These are phyloP conservation scores for Noctua comes DNA, from an alignment of 2,888 invertebrate species.

Conservation along the genomic window DNA sequence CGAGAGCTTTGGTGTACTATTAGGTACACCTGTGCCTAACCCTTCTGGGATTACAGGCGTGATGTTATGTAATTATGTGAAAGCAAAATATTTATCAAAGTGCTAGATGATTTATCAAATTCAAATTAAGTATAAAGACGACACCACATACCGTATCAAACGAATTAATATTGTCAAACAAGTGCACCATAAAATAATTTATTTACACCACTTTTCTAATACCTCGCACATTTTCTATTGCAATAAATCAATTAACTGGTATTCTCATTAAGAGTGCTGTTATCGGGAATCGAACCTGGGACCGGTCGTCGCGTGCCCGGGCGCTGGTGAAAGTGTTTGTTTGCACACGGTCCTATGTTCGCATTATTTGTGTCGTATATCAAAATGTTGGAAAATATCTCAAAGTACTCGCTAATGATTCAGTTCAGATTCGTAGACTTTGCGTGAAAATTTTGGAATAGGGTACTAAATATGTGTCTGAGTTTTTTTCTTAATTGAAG, in stretches of 20 bases:
- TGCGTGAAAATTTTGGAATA: neutral
- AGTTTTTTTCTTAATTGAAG: neutral
- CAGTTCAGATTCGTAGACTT: conserved; percentile 7
- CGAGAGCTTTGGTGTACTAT: too few species aligned
- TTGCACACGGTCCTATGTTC: conserved; percentile 72
- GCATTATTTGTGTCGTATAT: conserved; percentile 61
- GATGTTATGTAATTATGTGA: too few species aligned
- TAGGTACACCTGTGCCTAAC: too few species aligned
- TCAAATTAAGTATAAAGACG: neutral
- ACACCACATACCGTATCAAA: conserved; percentile 5
- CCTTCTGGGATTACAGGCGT: too few species aligned
- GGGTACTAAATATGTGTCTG: neutral
- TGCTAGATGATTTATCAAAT: neutral
- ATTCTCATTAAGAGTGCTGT: conserved; percentile 86
- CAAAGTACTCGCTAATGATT: conserved; percentile 29
- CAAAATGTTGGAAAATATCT: conserved; percentile 61
- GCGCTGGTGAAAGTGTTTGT: conserved; percentile 85
- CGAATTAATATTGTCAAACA: conserved; percentile 39
- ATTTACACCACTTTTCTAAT: conserved; percentile 57
- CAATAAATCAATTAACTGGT: conserved; percentile 86
- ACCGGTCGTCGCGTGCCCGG: conserved; percentile 84
- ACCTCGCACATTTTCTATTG: conserved; percentile 64
- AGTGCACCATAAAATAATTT: conserved; percentile 40
- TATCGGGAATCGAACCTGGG: conserved; percentile 87
- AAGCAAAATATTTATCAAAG: neutral